Base-by-base conservation (phyloP, 37 sponge, comb jelly and placozoan species). In the Theonella swinhoei region DNA sequence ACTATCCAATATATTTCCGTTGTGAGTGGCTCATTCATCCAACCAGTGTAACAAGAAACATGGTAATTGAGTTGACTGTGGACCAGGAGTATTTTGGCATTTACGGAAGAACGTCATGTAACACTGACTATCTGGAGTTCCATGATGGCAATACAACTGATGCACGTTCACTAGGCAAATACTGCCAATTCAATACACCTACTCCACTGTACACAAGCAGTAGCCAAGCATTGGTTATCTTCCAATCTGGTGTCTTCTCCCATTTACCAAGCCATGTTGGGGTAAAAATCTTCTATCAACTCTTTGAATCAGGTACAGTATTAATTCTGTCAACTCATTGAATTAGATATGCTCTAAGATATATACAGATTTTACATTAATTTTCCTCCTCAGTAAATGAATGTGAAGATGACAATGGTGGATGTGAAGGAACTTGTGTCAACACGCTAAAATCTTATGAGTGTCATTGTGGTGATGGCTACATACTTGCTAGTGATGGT, bases 11-110 rank as follows among this genome's bases (percentile, higher is more conserved):
- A 22, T 62, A 67, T 20, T 26, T 68, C 1, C 64, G 79, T 54
- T 90, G 85, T 58, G 80, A 76, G 31, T 90, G 90, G 90, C 77
- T 28, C 3, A 85, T 90, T 36, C 23, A 43, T 0, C 43, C 74
- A 0, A 76, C 85, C 19, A 42, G 40, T 32, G 7, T 14, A 7
- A 17, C 54, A 7, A 5, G 62, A 9, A 41, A 25, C 58, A 62
- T 75, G 20, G 26, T 75, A 34, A n/a, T 75, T 23, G 66, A 64
- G n/a, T 28, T 83, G 11, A 64, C 84, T 33, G 74, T 83, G 22
- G 37, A 74, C 39, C n/a, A n/a, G n/a, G 41, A 2, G 23, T 11
- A 11, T 0, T 83, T 75, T 67, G 76, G 68, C 0, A 75, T 83
- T 22, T 36, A 63, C 30, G 84, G 84, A 20, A 64, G 37, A 2